Conservation (phyloP, 1,140 invertebrate genomes). For the Panonychus citri region DNA sequence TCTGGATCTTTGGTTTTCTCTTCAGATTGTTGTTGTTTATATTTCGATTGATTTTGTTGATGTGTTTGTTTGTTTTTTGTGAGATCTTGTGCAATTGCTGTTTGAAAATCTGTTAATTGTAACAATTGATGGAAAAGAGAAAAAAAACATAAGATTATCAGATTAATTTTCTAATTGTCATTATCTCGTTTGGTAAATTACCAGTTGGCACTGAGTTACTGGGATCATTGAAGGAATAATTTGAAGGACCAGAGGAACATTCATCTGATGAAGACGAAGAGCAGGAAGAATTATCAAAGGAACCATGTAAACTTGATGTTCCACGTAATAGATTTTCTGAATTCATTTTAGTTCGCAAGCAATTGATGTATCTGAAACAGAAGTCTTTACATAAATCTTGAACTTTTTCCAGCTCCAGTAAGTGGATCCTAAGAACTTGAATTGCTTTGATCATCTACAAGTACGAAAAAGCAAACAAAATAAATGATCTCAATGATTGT, state of each 20-base stretch:
- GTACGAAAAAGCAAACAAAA: too few species aligned
- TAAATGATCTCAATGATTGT: too few species aligned
- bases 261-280: neutral
- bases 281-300: neutral
- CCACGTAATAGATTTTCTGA: conserved; percentile 99
- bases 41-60: too few species aligned
- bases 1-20: too few species aligned
- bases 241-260: neutral
- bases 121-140: neutral
- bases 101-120: neutral
- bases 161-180: neutral
- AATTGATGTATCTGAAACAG: conserved; percentile 98
- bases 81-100: neutral
- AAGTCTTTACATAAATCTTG: conserved; percentile 99
- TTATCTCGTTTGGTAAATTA: too few species aligned
- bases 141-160: too few species aligned
- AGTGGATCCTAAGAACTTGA: conserved; percentile 82
- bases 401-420: conserved; percentile 86
- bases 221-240: neutral
- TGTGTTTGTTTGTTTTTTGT: too few species aligned
- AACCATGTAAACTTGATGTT: conserved; percentile 22
- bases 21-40: too few species aligned
- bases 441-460: conserved; percentile 17
- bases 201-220: neutral
- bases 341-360: conserved; percentile 99